Evolutionary conservation across 2,888 invertebrate genomes (phyloP).

Genomic region (Trachelus troglodyta): DNA sequence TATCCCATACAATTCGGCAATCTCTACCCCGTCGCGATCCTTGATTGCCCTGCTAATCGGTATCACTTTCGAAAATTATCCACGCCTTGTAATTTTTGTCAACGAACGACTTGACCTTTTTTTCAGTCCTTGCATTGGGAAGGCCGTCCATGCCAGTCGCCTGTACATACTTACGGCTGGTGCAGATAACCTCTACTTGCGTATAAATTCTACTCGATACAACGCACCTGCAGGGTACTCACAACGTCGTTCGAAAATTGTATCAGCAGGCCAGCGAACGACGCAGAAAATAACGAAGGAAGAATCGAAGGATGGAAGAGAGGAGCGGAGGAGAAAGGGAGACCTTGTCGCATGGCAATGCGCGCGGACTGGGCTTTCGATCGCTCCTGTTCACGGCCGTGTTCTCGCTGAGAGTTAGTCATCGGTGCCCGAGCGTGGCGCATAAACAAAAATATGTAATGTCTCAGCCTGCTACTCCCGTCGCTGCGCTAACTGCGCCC

Average conservation of each 20-base stretch:
- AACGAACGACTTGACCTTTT: not conserved
- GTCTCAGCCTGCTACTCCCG: not conserved
- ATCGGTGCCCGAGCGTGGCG: not conserved
- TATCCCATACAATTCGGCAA: not conserved
- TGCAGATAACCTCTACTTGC: not conserved
- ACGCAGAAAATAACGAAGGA: not conserved
- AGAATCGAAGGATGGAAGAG: not conserved
- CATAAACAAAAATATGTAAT: not conserved
- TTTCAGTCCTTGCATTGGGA: slow-evolving; percentile 1
- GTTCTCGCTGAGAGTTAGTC: not conserved
- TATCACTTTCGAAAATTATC: slow-evolving; percentile 6
- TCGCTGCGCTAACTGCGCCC: not conserved
- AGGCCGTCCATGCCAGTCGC: not conserved
- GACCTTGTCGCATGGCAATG: not conserved
- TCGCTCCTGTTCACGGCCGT: not conserved
- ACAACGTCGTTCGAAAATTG: not conserved
- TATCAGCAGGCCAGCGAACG: not conserved
- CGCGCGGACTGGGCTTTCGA: not conserved
- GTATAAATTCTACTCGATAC: not conserved
- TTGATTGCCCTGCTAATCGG: not conserved
- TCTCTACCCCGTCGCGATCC: not conserved
- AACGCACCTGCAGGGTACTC: not conserved
- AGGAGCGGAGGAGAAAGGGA: not conserved
- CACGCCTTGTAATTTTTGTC: not conserved
- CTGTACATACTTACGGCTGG: not conserved